Evolutionary conservation across 2,797 vertebrate genomes (phyloP).

Genomic region (Lepus townsendii): DNA sequence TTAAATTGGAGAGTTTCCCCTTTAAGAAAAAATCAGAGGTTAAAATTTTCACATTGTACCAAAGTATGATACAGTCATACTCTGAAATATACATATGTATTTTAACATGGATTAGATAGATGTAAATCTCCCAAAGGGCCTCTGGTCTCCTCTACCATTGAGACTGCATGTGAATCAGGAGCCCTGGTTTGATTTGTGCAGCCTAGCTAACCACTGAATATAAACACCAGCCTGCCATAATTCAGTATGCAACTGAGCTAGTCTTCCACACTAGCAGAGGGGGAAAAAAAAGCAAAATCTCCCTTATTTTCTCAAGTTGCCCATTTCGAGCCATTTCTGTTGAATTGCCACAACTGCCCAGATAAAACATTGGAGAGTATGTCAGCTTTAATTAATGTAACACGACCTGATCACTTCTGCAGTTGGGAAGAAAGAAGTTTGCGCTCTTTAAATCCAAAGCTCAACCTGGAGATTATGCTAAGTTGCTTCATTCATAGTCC

Average conservation of each 20-base stretch:
- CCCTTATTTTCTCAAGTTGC: slow-evolving; percentile 83
- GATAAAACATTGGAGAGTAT: slow-evolving; percentile 89
- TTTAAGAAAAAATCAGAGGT: slow-evolving; percentile 55
- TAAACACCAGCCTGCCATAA: slow-evolving; percentile 80
- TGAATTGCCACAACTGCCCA: slow-evolving; percentile 87
- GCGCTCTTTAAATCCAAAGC: slow-evolving; percentile 88
- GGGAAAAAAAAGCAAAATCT: neutral
- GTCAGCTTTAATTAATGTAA: slow-evolving; percentile 91
- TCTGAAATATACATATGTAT: slow-evolving; percentile 40
- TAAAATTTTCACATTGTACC: slow-evolving; percentile 36
- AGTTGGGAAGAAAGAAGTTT: slow-evolving; percentile 89
- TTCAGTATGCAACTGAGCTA: slow-evolving; percentile 79
- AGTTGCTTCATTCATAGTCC: slow-evolving; percentile 91
- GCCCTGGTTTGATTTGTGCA: slow-evolving; percentile 78
- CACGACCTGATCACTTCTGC: slow-evolving; percentile 89
- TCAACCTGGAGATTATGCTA: slow-evolving; percentile 93
- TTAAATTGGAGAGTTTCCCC: slow-evolving; percentile 23
- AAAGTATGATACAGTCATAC: slow-evolving; percentile 48
- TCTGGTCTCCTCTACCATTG: slow-evolving; percentile 65
- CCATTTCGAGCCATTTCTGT: slow-evolving; percentile 80
- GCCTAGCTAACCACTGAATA: slow-evolving; percentile 73
- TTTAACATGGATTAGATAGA: slow-evolving; percentile 39
- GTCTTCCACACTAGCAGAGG: slow-evolving; percentile 74
- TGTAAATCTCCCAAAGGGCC: slow-evolving; percentile 65
- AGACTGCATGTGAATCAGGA: slow-evolving; percentile 65